These are phyloP conservation scores for Luehdorfia chinensis DNA, from an alignment of 1,140 invertebrate species.

Conservation along the genomic window DNA sequence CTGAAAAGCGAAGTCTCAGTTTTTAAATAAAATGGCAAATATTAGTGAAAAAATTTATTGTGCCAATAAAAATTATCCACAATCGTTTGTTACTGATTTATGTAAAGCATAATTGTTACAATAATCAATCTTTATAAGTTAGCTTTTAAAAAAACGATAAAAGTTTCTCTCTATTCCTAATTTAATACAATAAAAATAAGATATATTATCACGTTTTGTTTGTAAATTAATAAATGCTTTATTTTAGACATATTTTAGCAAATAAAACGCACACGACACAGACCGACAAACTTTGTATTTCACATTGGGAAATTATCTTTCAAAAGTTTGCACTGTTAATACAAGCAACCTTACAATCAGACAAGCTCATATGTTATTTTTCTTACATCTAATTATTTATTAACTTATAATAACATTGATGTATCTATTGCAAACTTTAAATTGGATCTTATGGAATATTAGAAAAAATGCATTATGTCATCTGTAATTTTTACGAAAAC, in stretches of 20 bases:
- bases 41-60: conserved; percentile 61
- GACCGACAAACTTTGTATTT: conserved; percentile 46
- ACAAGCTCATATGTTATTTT: conserved; percentile 33
- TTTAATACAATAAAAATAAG: conserved; percentile 15
- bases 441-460: too few species aligned
- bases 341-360: conserved; percentile 27
- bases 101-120: conserved; percentile 41
- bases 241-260: too few species aligned
- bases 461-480: too few species aligned
- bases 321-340: conserved; percentile 52
- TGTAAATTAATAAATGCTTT: conserved; percentile 62
- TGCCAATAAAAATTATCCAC: conserved; percentile 46
- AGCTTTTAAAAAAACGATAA: conserved; percentile 30
- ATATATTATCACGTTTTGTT: conserved; percentile 46
- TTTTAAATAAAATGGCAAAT: conserved; percentile 23
- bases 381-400: conserved; percentile 33
- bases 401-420: not conserved
- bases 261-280: conserved; percentile 26
- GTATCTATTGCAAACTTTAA: too few species aligned
- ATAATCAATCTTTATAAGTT: conserved; percentile 41
- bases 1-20: too few species aligned
- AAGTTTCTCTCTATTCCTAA: conserved; percentile 4
- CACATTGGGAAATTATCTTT: conserved; percentile 34
- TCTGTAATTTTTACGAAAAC: too few species aligned
- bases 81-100: conserved; percentile 32